These are phyloP conservation scores for human (Homo sapiens) DNA, from an alignment of 2,113 vertebrate species.

Conservation along the genomic window DNA sequence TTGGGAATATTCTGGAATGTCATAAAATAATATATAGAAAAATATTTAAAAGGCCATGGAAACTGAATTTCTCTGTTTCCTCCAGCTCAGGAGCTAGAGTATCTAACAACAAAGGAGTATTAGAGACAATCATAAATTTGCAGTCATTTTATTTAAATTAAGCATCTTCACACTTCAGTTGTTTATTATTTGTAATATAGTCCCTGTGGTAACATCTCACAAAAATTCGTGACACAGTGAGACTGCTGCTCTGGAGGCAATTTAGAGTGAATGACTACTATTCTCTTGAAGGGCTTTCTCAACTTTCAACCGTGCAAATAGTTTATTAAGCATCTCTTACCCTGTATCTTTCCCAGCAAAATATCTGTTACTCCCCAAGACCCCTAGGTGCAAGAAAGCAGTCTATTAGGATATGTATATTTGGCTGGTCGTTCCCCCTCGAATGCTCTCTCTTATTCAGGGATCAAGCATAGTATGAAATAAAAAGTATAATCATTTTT, in stretches of 20 bases:
- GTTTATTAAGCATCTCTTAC: neutral
- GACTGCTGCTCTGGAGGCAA: neutral
- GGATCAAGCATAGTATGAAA: neutral
- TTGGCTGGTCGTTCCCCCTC: neutral
- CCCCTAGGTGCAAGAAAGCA: neutral
- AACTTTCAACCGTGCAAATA: neutral
- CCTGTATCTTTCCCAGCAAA: neutral
- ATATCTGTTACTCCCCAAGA: neutral
- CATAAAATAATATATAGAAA: neutral
- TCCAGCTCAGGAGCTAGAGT: neutral
- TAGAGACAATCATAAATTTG: neutral
- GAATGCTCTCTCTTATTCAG: neutral
- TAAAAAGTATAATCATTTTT: neutral
- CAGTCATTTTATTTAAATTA: conserved; percentile 30
- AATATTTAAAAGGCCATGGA: neutral
- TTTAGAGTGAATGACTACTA: neutral
- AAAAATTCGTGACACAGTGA: neutral
- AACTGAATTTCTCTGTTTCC: neutral
- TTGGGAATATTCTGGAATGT: neutral
- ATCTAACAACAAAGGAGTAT: neutral
- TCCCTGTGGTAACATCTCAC: neutral
- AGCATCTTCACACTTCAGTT: neutral
- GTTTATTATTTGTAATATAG: neutral
- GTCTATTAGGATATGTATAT: neutral
- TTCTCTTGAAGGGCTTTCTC: neutral